Evolutionary conservation across 2,113 vertebrate species (phyloP).

Genomic region (cattle (Bos taurus)): ARS-UCD2.0 NC_037331.1:79619001-79619500

Average conservation of each 20-base stretch:
- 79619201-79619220: not conserved
- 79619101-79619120: not conserved
- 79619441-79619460: not conserved
- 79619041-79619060: not conserved
- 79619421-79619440: not conserved
- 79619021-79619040: not conserved
- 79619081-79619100: fast-evolving
- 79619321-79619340: not conserved
- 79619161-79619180: not conserved
- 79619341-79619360: not conserved
- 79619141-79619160: not conserved
- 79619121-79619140: not conserved
- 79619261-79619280: not conserved
- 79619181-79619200: fast-evolving
- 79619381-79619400: not conserved
- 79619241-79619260: too few relatives aligned
- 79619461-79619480: not conserved
- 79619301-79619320: not conserved
- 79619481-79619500: not conserved
- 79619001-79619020: not conserved
- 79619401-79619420: not conserved
- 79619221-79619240: not conserved
- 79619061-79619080: not conserved
- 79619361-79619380: not conserved
- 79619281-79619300: not conserved